Conservation (phyloP, 2,888 invertebrate species). For the Diarsia mendica region DNA sequence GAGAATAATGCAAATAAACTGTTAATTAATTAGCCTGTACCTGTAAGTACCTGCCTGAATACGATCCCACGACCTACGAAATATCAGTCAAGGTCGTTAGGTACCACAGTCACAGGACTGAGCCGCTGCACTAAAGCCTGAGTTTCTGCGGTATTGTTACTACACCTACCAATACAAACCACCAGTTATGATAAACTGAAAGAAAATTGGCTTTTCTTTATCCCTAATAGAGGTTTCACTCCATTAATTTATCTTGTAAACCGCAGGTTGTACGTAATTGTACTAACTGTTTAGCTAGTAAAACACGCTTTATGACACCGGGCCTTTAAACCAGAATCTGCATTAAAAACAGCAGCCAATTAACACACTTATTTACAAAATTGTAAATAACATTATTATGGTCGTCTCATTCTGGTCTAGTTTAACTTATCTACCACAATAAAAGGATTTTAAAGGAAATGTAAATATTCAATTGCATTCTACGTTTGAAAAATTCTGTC, state of each 20-base stretch:
- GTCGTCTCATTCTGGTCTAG: no score
- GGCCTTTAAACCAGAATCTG: background rate
- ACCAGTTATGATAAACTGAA: conserved; percentile 16
- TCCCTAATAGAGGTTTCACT: conserved; percentile 12
- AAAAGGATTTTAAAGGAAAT: background rate
- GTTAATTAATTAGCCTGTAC: background rate
- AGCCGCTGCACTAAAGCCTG: background rate
- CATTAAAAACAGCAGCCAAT: background rate
- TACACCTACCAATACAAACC: conserved; percentile 11
- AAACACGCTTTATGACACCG: background rate
- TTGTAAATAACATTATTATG: no score
- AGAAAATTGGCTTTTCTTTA: conserved; percentile 22
- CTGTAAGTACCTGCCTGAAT: background rate
- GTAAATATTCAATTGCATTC: background rate
- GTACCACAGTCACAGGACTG: background rate
- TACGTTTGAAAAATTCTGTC: background rate
- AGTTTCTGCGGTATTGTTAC: background rate
- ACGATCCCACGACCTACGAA: background rate
- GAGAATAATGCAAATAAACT: background rate
- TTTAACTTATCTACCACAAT: background rate
- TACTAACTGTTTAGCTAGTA: background rate
- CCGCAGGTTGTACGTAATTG: conserved; percentile 10
- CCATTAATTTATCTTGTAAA: conserved; percentile 16
- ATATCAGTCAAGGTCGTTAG: background rate
- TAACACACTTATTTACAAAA: no score